Evolutionary conservation across 2,797 vertebrate species (phyloP).

Genomic region (Lagocephalus sceleratus): DNA sequence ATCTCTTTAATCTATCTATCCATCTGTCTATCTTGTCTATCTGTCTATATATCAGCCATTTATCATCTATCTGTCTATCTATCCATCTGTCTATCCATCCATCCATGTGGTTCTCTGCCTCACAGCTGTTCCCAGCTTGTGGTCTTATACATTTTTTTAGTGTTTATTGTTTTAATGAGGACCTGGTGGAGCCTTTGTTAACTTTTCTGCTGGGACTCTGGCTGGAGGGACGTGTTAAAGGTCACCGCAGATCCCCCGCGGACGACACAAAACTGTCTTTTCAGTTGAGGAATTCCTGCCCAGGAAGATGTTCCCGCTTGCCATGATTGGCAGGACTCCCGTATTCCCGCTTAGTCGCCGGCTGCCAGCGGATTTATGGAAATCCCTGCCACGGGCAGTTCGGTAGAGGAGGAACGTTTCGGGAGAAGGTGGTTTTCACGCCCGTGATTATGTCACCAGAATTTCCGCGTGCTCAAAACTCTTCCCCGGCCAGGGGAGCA

Average conservation of each 20-base stretch:
- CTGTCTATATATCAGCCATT: constrained; percentile 24
- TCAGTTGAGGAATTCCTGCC: not conserved
- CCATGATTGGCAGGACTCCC: too few relatives aligned
- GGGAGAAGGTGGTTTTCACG: constrained; percentile 30
- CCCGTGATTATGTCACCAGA: constrained; percentile 31
- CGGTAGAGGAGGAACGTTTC: constrained; percentile 19
- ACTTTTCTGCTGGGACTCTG: constrained; percentile 4
- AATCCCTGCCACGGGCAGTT: constrained; percentile 22
- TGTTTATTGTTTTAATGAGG: not conserved
- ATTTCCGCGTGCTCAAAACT: constrained; percentile 23
- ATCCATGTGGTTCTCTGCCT: constrained; percentile 11
- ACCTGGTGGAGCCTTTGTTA: too few relatives aligned
- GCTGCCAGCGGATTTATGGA: constrained; percentile 8
- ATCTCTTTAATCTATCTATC: constrained; percentile 58
- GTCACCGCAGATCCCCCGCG: not conserved
- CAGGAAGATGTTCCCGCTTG: too few relatives aligned
- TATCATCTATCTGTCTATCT: constrained; percentile 26
- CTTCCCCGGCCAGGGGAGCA: constrained; percentile 14
- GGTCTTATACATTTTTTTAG: constrained; percentile 4
- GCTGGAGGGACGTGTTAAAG: not conserved
- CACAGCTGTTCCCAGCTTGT: constrained; percentile 1
- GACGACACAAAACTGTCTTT: not conserved
- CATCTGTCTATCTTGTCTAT: constrained; percentile 29
- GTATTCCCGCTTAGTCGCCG: not conserved
- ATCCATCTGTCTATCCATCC: not conserved